Percentiles rank a stretch among this genome's conserved stretches.
phyloP scores from a whole-genome alignment of 2,797 vertebrate genomes.

The Chrosomus eos region DNA sequence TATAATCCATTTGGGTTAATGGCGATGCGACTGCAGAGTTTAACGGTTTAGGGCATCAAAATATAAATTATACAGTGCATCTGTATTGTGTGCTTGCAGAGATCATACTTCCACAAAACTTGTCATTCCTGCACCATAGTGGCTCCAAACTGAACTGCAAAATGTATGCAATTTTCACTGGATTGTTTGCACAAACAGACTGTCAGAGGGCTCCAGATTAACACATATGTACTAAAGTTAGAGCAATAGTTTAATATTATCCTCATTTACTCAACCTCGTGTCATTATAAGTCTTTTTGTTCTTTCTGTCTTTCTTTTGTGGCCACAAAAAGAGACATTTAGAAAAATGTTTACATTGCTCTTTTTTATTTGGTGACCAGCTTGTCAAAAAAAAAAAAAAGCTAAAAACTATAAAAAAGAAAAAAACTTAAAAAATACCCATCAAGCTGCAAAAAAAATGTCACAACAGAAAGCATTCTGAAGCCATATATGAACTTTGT shows the following conservation, averaged over 20 bases:
- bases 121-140: neutral
- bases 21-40: slow-evolving; percentile 23
- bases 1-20: slow-evolving; percentile 52
- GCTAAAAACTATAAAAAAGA: neutral
- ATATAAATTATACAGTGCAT: slow-evolving; percentile 25
- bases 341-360: neutral
- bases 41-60: slow-evolving; percentile 18
- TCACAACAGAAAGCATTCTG: neutral
- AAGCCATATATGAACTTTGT: neutral
- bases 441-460: neutral
- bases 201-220: neutral
- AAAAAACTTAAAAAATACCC: too few species aligned
- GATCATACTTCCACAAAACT: neutral
- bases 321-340: neutral
- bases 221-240: neutral
- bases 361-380: neutral
- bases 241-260: neutral
- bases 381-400: neutral
- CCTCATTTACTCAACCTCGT: neutral
- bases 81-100: slow-evolving; percentile 12
- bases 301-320: neutral
- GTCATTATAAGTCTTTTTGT: neutral
- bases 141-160: neutral
- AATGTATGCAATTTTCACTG: neutral
- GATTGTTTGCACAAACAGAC: neutral